These are phyloP conservation scores for Lycia hirtaria DNA, from an alignment of 2,888 invertebrate species.

Conservation along the genomic window DNA sequence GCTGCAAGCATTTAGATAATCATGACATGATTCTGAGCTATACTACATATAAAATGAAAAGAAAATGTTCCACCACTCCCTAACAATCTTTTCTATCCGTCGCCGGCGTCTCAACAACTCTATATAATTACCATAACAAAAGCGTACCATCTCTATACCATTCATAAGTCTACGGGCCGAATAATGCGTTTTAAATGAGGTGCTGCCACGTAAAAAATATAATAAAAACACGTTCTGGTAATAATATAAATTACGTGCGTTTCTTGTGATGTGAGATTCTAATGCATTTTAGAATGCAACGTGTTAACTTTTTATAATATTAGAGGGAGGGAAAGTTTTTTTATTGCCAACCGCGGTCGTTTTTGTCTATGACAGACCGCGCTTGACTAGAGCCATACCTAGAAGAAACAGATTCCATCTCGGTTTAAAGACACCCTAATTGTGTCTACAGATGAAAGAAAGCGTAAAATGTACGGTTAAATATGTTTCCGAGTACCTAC, in stretches of 20 bases:
- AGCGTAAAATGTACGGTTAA: no score
- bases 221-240: conserved; percentile 18
- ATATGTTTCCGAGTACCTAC: no score
- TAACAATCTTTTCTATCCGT: conserved; percentile 7
- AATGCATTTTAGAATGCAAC: neutral
- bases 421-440: no score
- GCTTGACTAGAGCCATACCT: no score
- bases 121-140: conserved; percentile 49
- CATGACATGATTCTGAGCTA: no score
- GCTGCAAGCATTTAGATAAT: no score
- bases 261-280: conserved; percentile 1
- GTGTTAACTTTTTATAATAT: no score
- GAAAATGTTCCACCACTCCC: no score
- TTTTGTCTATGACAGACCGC: no score
- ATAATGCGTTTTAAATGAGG: conserved; percentile 66
- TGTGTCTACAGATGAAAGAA: no score
- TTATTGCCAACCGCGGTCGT: neutral
- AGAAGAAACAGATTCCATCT: no score
- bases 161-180: conserved; percentile 28
- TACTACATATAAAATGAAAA: no score
- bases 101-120: conserved; percentile 31
- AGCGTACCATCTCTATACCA: conserved; percentile 20
- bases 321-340: neutral
- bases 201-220: conserved; percentile 41
- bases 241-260: conserved; percentile 23